Evolutionary conservation across 2,113 vertebrate genomes (phyloP).

Genomic region (Vulpes ferrilata): DNA sequence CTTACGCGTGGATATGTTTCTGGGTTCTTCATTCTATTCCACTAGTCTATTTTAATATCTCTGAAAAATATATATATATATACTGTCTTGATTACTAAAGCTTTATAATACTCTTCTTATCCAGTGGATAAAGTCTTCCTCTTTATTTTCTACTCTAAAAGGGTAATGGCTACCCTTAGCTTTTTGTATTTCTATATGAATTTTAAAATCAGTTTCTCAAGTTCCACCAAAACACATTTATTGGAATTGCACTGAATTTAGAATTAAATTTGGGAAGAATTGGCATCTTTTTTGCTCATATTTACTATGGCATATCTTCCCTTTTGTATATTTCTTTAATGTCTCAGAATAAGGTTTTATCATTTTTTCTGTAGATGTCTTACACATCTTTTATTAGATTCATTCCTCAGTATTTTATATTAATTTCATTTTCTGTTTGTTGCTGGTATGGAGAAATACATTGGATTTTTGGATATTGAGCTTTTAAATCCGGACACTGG

Average conservation of each 20-base stretch:
- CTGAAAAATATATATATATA: conserved; percentile 46
- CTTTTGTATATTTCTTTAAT: neutral
- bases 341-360: conserved; percentile 24
- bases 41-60: conserved; percentile 42
- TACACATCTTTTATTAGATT: conserved; percentile 46
- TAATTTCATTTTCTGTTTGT: conserved; percentile 58
- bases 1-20: neutral
- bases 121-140: neutral
- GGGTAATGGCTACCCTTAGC: neutral
- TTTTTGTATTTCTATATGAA: conserved; percentile 48
- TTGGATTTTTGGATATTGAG: neutral
- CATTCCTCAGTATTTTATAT: conserved; percentile 49
- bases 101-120: neutral
- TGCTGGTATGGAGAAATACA: conserved; percentile 43
- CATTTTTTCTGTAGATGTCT: conserved; percentile 12
- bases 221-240: conserved; percentile 1
- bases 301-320: neutral
- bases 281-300: neutral
- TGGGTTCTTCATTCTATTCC: conserved; percentile 19
- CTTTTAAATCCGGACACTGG: neutral
- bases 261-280: conserved; percentile 53
- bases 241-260: conserved; percentile 35
- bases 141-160: conserved; percentile 36
- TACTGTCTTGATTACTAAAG: conserved; percentile 3
- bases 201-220: conserved; percentile 56